Base-by-base conservation (phyloP, 2,113 vertebrate species). In the Uria aalge region DNA sequence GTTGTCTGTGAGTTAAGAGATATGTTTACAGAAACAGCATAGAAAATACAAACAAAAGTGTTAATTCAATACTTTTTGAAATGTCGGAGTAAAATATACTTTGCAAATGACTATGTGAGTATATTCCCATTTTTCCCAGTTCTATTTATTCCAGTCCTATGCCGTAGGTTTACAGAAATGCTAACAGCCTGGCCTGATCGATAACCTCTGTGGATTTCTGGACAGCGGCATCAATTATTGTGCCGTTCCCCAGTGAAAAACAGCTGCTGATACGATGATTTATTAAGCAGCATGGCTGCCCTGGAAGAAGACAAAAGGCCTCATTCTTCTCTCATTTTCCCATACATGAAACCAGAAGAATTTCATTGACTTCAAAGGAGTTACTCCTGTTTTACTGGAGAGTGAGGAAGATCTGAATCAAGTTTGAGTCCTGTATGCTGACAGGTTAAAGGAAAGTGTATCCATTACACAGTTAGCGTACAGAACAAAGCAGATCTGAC, bases 231-330 rank as follows among this genome's bases (percentile, higher is more conserved):
- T 94, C 92, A 95, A 67, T 92, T 94, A 38, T 23, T 84, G 71
- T 60, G 36, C 66, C 41, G 24, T n/a, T 67, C 73, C 82, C 45
- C 69, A 78, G 77, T 29, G 88, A 64, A 92, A 94, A 91, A 30
- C 89, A 79, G 68, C 78, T 95, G 88, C 67, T 97, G 95, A 97
- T 95, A 95, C 53, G 68, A 92, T 97, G 95, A 97, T 96, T 97
- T 97, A 97, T 96, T 96, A 89, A 96, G 64, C 63, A 96, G 69
- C 45, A 53, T 34, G 41, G 26, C 43, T 92, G n/a, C 68, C 56
- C 92, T 92, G 83, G 50, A 90, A 95, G 68, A 94, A 90, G 66
- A 94, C 77, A 97, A 93, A 95, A 75, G 86, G 41, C 40, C 88
- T 94, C 91, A 85, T 91, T 94, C 94, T 91, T 90, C 82, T 89